phyloP scores from a whole-genome alignment of 2,888 invertebrate genomes.

The Calameuta idolon region DNA sequence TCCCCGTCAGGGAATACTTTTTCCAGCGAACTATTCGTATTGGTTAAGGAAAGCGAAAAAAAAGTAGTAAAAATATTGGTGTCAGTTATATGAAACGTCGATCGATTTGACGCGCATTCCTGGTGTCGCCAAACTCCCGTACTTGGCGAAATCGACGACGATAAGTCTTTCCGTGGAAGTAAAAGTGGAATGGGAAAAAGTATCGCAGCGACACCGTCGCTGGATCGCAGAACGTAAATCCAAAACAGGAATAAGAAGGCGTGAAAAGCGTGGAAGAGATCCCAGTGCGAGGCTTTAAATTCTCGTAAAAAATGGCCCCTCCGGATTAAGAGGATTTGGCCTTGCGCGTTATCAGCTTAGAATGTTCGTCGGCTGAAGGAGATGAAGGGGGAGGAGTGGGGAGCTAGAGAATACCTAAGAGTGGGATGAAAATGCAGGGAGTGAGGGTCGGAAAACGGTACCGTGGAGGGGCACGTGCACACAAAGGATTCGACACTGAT shows the following conservation, averaged over 20 bases:
- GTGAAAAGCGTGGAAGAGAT: neutral
- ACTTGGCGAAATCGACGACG: neutral
- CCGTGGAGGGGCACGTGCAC: neutral
- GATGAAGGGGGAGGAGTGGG: neutral
- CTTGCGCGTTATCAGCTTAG: conserved; percentile 37
- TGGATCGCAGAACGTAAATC: conserved; percentile 24
- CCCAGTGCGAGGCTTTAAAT: conserved; percentile 29
- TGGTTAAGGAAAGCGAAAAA: neutral
- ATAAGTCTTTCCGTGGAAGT: neutral
- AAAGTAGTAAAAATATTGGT: neutral
- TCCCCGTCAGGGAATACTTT: neutral
- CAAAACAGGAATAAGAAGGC: conserved; percentile 33
- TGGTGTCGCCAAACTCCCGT: neutral
- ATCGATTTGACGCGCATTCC: neutral
- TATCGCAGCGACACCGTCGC: neutral
- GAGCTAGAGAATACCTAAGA: neutral
- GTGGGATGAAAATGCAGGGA: neutral
- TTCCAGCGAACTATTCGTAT: neutral
- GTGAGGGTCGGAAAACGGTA: neutral
- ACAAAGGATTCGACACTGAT: neutral
- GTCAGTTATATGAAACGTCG: neutral
- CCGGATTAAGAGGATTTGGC: conserved; percentile 44
- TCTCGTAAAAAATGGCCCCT: conserved; percentile 40
- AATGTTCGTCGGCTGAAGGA: conserved; percentile 22
- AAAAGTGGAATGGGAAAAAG: neutral